Evolutionary conservation across 2,888 invertebrate genomes (phyloP).

Genomic region (Parnassius glacialis): DNA sequence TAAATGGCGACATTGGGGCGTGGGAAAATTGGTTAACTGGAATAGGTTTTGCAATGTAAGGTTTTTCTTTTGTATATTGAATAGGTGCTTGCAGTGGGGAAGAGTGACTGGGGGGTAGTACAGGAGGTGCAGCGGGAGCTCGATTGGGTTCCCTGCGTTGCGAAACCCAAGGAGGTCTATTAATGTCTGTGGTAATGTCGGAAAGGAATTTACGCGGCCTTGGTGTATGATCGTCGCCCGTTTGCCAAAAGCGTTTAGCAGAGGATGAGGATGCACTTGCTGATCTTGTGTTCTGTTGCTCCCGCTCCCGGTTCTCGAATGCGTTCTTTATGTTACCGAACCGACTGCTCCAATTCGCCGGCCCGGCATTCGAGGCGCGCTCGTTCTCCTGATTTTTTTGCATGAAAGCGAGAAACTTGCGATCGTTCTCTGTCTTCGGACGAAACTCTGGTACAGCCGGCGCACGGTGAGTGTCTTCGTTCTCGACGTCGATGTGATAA

Average conservation of each 20-base stretch:
- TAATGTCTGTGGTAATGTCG: constrained; percentile 55
- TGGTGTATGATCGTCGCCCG: constrained; percentile 79
- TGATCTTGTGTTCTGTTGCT: constrained; percentile 55
- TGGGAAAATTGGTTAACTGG: constrained; percentile 88
- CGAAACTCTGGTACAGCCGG: constrained; percentile 84
- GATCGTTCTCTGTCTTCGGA: constrained; percentile 92
- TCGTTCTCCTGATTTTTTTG: constrained; percentile 82
- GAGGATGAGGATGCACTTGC: constrained; percentile 66
- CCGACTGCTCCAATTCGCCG: constrained; percentile 88
- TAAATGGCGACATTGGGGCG: constrained; percentile 88
- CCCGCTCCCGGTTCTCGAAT: constrained; percentile 83
- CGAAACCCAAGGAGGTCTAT: constrained; percentile 65
- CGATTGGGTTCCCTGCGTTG: constrained; percentile 56
- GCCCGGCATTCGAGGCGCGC: constrained; percentile 39
- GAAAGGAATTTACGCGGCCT: constrained; percentile 47
- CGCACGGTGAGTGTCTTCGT: constrained; percentile 61
- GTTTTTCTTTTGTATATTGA: constrained; percentile 57
- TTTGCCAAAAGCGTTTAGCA: constrained; percentile 80
- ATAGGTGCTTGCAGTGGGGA: constrained; percentile 47
- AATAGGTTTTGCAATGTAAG: constrained; percentile 79
- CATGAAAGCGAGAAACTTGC: constrained; percentile 91
- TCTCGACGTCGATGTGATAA: constrained; percentile 74
- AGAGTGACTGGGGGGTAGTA: constrained; percentile 21
- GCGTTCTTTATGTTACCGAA: constrained; percentile 91
- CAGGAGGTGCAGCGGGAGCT: constrained; percentile 31